Percentiles rank a stretch among this genome's conserved stretches.
Conservation (phyloP, 2,113 vertebrate genomes). For the Arenaria interpres region DNA sequence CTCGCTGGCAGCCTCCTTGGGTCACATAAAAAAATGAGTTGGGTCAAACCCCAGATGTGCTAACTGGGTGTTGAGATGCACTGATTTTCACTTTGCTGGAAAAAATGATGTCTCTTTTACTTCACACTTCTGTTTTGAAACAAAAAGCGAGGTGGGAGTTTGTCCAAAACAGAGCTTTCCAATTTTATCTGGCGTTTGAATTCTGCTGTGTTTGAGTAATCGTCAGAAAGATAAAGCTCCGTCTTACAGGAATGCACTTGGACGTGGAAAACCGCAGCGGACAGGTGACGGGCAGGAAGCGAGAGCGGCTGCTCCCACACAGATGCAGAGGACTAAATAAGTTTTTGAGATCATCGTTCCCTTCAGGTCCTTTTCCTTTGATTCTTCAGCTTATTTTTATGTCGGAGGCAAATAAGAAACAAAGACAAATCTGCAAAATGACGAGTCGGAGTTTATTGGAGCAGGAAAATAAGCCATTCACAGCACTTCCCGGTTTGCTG, state of each 20-base stretch:
- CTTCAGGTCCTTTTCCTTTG: constrained; percentile 70
- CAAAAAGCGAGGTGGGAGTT: not conserved
- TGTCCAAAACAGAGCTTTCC: constrained; percentile 22
- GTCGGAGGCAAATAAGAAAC: constrained; percentile 74
- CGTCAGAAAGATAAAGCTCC: not conserved
- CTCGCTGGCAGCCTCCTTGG: not conserved
- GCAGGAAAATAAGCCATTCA: constrained; percentile 77
- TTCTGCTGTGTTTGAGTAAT: constrained; percentile 1
- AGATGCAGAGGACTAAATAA: constrained; percentile 64
- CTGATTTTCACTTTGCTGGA: constrained; percentile 42
- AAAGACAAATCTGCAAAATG: constrained; percentile 76
- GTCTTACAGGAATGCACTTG: not conserved
- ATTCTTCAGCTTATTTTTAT: constrained; percentile 75
- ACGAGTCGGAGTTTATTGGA: constrained; percentile 73
- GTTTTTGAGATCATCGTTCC: constrained; percentile 70
- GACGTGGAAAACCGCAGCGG: not conserved
- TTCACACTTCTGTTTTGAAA: constrained; percentile 50
- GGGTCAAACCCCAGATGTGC: constrained; percentile 68
- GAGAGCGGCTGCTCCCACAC: constrained; percentile 7
- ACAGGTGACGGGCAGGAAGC: constrained; percentile 54
- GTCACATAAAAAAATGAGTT: constrained; percentile 49
- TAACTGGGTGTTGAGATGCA: constrained; percentile 54
- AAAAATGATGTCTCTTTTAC: constrained; percentile 59
- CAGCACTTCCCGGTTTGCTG: constrained; percentile 62
- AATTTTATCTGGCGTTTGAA: constrained; percentile 5